phyloP scores from a whole-genome alignment of 2,888 invertebrate genomes.

The Sphecodes monilicornis region DNA sequence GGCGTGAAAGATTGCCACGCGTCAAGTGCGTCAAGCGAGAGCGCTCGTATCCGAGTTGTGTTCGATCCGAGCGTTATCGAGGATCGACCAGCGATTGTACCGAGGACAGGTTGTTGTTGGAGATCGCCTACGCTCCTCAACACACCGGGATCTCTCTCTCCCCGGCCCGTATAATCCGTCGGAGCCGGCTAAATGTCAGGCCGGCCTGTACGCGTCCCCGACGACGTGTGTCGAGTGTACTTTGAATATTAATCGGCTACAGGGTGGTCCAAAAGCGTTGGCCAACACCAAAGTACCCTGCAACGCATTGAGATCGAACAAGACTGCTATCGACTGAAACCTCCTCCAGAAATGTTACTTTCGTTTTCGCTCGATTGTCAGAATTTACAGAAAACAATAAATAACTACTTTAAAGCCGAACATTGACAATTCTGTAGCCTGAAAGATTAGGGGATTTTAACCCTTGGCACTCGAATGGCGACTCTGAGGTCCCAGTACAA shows the following conservation, averaged over 20 bases:
- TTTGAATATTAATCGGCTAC: conserved; percentile 79
- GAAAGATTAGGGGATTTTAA: no score
- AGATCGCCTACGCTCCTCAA: conserved; percentile 70
- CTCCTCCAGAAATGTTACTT: background rate
- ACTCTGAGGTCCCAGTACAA: no score
- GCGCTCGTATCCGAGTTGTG: conserved; percentile 24
- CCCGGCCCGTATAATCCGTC: conserved; percentile 69
- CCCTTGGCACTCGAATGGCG: no score
- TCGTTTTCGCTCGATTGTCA: background rate
- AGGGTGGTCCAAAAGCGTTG: conserved; percentile 75
- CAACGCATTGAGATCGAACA: conserved; percentile 9
- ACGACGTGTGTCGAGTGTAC: conserved; percentile 47
- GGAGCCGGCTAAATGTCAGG: conserved; percentile 71
- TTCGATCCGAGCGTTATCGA: conserved; percentile 63
- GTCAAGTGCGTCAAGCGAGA: conserved; percentile 42
- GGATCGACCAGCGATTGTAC: conserved; percentile 75
- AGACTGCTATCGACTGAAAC: background rate
- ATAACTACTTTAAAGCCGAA: no score
- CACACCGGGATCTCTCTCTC: conserved; percentile 53
- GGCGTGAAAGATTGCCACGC: conserved; percentile 26
- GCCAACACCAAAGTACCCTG: background rate
- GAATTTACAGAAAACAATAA: no score
- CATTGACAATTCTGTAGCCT: no score
- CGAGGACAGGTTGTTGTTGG: conserved; percentile 73
- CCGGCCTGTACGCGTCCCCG: conserved; percentile 52